Base-by-base conservation (phyloP, 2,797 vertebrate species). In the Myotis vivesi region DNA sequence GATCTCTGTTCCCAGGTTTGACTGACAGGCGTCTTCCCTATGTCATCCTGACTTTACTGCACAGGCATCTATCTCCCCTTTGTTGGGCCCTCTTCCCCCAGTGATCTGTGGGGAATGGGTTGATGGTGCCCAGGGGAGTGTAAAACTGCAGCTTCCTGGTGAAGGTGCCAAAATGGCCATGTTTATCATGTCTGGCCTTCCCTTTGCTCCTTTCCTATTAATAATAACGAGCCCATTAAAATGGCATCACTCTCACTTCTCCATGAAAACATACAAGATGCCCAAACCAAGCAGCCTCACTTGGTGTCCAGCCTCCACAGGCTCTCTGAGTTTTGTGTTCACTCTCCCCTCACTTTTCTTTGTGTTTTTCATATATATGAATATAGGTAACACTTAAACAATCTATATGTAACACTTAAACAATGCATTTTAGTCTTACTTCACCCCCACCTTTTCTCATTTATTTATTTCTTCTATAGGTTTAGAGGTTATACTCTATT, bases 381-480 rank as follows among this genome's bases (percentile, higher is more conserved):
- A 17, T 30, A 57, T 11, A 11, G 12, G 5, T 4, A 13, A 38
- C 53, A 80, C 36, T 59, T 80, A 80, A 28, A 59, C 77, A n/a
- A 49, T 49, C 16, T 15, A 53, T 25, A 38, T 36, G 22, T 55
- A 77, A 25, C 25, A 44, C 17, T 30, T 49, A 33, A 62, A 49
- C 8, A 80, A 36, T 51, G 41, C 22, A 19, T 90, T 85, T 73
- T 44, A 19, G 8, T 55, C 36, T 19, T 7, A 28, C 7, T 16
- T 41, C 53, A 9, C 25, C 11, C 59, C 30, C 25, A 88, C n/a
- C 46, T 68, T 79, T 75, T 69, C 55, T 88, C 57, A 79, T 82
- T 81, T 75, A 87, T 90, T 86, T 95, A 87, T 85, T 86, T 94
- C 73, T 53, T 86, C 25, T 80, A 1, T 33, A 92, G 66, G 46